Percentiles rank a stretch among this genome's conserved stretches.
Evolutionary conservation across 2,113 vertebrate genomes (phyloP).

Genomic region (Dolichallabes microphthalmus): DNA sequence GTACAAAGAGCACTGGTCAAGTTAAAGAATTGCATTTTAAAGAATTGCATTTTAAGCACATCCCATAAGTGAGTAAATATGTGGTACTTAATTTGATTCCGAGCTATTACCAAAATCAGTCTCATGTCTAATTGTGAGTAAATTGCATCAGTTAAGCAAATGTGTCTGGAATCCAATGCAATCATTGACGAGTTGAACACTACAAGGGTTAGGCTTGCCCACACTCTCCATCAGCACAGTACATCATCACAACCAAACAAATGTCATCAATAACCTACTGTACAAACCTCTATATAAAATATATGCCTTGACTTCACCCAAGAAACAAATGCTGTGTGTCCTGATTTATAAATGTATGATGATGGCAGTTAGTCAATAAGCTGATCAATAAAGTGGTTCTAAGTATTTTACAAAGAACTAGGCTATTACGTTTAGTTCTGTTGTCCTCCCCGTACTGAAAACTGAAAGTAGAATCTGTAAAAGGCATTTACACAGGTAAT

Average conservation of each 20-base stretch:
- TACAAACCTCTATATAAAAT: background rate
- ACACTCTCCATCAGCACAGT: constrained; percentile 1
- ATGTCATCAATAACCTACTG: constrained; percentile 6
- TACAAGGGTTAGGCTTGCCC: background rate
- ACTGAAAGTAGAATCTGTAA: background rate
- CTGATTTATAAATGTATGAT: background rate
- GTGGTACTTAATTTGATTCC: background rate
- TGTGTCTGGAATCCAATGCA: background rate
- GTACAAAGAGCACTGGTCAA: background rate
- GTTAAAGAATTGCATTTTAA: background rate
- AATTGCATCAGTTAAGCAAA: constrained; percentile 9
- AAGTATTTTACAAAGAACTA: background rate
- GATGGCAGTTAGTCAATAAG: background rate
- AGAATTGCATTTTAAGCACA: background rate
- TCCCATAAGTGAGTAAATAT: background rate
- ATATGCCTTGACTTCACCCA: background rate
- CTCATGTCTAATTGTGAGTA: background rate
- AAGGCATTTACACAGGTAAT: background rate
- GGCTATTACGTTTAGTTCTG: background rate
- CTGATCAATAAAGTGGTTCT: background rate
- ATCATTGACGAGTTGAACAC: background rate
- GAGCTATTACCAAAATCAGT: background rate
- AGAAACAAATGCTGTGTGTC: background rate
- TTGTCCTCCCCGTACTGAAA: background rate
- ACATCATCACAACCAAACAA: background rate